A percentile compares a stretch with the other conserved stretches of the same genome.
Conservation (phyloP, 2,888 invertebrate genomes). For the Patella ulyssiponensis region DNA sequence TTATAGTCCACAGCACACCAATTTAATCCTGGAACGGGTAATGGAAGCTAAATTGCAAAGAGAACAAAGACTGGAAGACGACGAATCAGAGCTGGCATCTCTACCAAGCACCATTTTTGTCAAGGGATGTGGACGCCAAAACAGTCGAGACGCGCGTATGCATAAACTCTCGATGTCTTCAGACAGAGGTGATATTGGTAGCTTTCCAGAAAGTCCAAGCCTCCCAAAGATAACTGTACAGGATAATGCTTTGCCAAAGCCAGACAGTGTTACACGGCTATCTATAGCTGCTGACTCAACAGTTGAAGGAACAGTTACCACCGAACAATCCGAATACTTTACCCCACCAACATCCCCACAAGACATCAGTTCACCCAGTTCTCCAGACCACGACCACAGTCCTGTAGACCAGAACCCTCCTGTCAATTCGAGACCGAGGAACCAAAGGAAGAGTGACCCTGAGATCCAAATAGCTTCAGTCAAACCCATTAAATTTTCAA, state of each 20-base stretch:
- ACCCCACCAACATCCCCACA: conserved; percentile 40
- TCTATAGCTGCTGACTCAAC: conserved; percentile 21
- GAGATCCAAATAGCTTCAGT: conserved; percentile 18
- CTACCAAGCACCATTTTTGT: conserved; percentile 58
- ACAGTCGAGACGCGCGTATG: conserved; percentile 31
- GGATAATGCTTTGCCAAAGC: conserved; percentile 24
- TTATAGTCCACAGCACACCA: conserved; percentile 40
- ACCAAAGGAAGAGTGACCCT: conserved; percentile 23
- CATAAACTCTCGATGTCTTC: conserved; percentile 55
- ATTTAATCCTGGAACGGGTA: conserved; percentile 56
- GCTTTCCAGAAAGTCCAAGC: conserved; percentile 33
- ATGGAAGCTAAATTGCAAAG: conserved; percentile 64
- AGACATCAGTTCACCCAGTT: conserved; percentile 27
- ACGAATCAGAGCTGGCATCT: conserved; percentile 64
- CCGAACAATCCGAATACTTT: conserved; percentile 36
- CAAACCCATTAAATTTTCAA: conserved; percentile 16
- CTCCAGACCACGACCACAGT: conserved; percentile 23
- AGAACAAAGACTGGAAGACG: conserved; percentile 61
- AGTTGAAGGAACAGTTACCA: conserved; percentile 21
- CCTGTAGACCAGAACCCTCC: neutral
- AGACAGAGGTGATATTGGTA: conserved; percentile 46
- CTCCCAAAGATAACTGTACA: conserved; percentile 48
- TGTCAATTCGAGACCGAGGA: neutral
- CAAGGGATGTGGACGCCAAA: conserved; percentile 43
- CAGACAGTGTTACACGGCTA: neutral